Conservation (phyloP, 2,888 invertebrate genomes). For the Leucophora obtusa region DNA sequence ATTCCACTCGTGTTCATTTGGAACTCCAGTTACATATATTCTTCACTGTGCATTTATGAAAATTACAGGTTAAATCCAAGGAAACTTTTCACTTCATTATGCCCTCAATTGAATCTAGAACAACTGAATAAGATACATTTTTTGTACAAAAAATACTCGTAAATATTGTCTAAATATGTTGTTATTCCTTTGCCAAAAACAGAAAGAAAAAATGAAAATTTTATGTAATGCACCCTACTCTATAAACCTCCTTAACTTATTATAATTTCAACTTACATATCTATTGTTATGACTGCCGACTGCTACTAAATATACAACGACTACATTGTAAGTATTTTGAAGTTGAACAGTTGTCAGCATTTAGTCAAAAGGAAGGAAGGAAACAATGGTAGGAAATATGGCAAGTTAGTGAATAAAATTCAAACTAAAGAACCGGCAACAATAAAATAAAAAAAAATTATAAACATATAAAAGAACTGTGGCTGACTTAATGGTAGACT, state of each 20-base stretch:
- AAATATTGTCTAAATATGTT: conserved; percentile 13
- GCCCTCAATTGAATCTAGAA: conserved; percentile 40
- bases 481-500: conserved; percentile 20
- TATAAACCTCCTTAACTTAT: conserved; percentile 56
- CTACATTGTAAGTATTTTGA: conserved; percentile 11
- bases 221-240: conserved; percentile 32
- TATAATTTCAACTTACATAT: conserved; percentile 47
- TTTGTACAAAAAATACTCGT: conserved; percentile 9
- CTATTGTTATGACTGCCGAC: conserved; percentile 53
- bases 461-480: conserved; percentile 37
- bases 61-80: not conserved
- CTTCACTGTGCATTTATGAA: not conserved
- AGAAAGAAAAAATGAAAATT: too few relatives aligned
- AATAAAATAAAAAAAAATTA: conserved; percentile 46
- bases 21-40: too few relatives aligned
- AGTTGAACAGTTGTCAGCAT: conserved; percentile 62
- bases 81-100: not conserved
- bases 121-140: not conserved
- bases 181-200: not conserved
- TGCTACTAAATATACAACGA: conserved; percentile 7
- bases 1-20: too few relatives aligned
- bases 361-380: conserved; percentile 49
- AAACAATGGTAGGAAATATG: conserved; percentile 57
- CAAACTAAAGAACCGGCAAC: conserved; percentile 49
- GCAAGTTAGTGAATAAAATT: conserved; percentile 45